Evolutionary conservation across 2,888 invertebrate genomes (phyloP), one percentile per base, ranked within the genome.

Genomic region (Sturmia bella): DNA sequence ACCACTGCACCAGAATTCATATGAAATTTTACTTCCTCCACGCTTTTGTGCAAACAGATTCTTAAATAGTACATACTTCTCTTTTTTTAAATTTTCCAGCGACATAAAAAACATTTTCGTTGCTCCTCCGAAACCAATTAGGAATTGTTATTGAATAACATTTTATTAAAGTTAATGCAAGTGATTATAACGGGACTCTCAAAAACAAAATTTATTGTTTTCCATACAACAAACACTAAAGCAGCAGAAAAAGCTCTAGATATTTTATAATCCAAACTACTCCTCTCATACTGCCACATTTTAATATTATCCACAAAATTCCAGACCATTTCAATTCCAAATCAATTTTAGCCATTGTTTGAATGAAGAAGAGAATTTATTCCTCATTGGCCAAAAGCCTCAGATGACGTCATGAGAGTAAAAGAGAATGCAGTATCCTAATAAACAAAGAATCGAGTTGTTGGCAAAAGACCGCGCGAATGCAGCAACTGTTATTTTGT

Each of bases 81-180:
- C 15, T 7, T 17, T 45, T 45, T 5, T 2, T 12, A 39, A 39
- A 45, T 15, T 1, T 17, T 37, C 32, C 17, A 15, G 21, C 15
- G 13, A 37, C 37, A 56, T 2, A 12, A n/a, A 24, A 9, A 9
- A n/a, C 37, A 1, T 59, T 39, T 17, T 6, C 41, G 15, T 41
- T 39, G 61, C 61, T 52, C 45, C 45, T 24, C 15, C 15, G 87
- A 89, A 86, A 87, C 87, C 88, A 88, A 88, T 88, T 89, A 88
- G 87, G 77, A 83, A 73, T 83, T 73, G 61, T 83, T 76, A 37
- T 77, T 77, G 50, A 66, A 74, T 70, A 32, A 48, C 63, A 37
- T 57, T 41, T 32, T 61, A 39, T 37, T 9, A 37, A 57, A 48
- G 32, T 27, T 37, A 39, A 6, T 41, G 19, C 13, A 21, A 19